Conservation (phyloP, 2,888 invertebrate genomes). For the Julus scandinavius region DNA sequence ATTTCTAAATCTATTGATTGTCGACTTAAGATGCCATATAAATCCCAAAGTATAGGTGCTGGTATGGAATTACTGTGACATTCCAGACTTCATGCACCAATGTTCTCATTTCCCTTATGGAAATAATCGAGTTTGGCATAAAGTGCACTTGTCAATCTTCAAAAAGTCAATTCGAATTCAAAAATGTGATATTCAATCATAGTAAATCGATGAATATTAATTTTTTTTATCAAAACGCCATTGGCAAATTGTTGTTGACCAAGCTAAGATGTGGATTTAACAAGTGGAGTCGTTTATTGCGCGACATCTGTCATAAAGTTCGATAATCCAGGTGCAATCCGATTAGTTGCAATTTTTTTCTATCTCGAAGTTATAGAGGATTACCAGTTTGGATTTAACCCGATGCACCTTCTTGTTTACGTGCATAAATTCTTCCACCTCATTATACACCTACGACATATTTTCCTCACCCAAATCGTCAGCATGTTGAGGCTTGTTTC, state of each 20-base stretch:
- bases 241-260: not conserved
- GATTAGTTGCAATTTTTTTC: constrained; percentile 5
- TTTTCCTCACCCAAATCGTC: not conserved
- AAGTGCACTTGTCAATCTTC: not conserved
- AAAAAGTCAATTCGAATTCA: not conserved
- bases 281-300: constrained; percentile 6
- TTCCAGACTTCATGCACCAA: too few species aligned
- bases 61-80: too few species aligned
- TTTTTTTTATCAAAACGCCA: not conserved
- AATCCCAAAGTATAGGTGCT: too few species aligned
- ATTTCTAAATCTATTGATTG: too few species aligned
- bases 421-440: not conserved
- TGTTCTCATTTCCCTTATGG: too few species aligned
- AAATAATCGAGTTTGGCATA: not conserved
- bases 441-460: constrained; percentile 38
- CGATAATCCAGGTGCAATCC: not conserved
- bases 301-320: not conserved
- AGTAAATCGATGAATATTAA: not conserved
- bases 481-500: constrained; percentile 14
- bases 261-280: not conserved
- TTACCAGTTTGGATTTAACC: constrained; percentile 12
- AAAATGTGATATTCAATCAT: not conserved
- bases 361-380: not conserved
- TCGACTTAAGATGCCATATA: too few species aligned
- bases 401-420: not conserved